phyloP scores from a whole-genome alignment of 2,113 vertebrate species.

The Chaetops frenatus region DNA sequence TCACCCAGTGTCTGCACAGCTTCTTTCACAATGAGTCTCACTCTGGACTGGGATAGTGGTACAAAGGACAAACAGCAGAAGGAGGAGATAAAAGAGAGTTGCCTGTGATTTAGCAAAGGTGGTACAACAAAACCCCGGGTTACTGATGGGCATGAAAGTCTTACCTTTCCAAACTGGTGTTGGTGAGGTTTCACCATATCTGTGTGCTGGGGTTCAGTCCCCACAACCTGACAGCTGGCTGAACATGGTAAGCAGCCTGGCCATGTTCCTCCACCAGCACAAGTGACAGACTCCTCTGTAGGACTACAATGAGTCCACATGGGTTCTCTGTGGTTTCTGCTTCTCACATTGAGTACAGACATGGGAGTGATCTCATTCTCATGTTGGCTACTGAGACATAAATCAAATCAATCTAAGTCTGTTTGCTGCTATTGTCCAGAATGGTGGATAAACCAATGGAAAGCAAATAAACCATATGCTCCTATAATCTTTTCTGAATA shows the following conservation, averaged over 20 bases:
- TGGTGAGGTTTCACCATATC: background rate
- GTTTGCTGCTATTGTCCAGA: background rate
- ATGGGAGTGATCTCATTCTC: background rate
- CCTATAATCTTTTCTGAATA: background rate
- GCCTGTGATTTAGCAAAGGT: background rate
- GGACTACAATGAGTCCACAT: rapidly evolving
- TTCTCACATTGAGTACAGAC: background rate
- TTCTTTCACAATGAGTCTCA: background rate
- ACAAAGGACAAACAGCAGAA: background rate
- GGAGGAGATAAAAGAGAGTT: background rate
- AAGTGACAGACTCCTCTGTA: background rate
- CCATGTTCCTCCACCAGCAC: background rate
- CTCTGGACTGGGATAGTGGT: background rate
- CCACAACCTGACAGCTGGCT: background rate
- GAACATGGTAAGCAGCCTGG: background rate
- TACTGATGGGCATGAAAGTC: background rate
- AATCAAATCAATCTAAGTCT: background rate
- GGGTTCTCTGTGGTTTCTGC: background rate
- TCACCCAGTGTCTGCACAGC: background rate
- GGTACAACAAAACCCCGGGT: background rate
- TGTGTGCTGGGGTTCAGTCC: background rate
- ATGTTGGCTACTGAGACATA: background rate
- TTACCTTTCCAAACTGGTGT: background rate
- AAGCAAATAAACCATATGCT: background rate
- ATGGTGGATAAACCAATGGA: background rate